Base-by-base conservation (phyloP, 2,113 vertebrate genomes). In the Trochalopteron elliotii region DNA sequence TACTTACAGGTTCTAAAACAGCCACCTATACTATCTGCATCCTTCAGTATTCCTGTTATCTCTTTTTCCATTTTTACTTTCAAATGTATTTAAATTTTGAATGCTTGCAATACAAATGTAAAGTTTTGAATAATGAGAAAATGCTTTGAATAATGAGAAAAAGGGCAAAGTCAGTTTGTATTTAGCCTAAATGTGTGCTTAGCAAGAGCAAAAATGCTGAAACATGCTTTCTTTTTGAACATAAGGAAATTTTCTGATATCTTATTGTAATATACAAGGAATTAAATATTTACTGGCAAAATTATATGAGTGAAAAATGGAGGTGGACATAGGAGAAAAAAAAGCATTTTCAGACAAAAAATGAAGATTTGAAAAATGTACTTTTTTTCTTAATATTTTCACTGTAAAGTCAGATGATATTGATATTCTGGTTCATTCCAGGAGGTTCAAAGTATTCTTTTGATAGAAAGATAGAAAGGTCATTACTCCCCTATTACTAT, bases 31-130 rank as follows among this genome's bases (percentile, higher is more conserved):
- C 2, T 33, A 18, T 35, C 24, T 90, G 3, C 12, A 44, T 45
- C 7, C 39, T 37, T 75, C 21, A 39, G 9, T 55, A 76, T 52
- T 76, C 55, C 11, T 86, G 15, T 67, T 4, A 44, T 25, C 2
- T 47, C 1, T 23, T 84, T 84, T 75, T 65, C 20, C 40, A 8
- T 55, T 93, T 80, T 87, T 57, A n/a, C 7, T 39, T 89, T 75
- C 33, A 63, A 75, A 59, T 18, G 2, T 22, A 47, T 33, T 77
- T 49, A 64, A 49, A 57, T 65, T 57, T 57, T 69, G 20, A 45
- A 4, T 31, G 7, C 6, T 53, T 80, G 13, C 14, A 39, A 77
- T 53, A n/a, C 0, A 0, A 64, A 69, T 69, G 13, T 31, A 37
- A 85, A 76, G 21, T 17, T 75, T 68, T 80, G 6, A 45, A 71